Evolutionary conservation across 2,888 invertebrate genomes (phyloP), one percentile per base, ranked within the genome.

Genomic region (Andrena minutula): DNA sequence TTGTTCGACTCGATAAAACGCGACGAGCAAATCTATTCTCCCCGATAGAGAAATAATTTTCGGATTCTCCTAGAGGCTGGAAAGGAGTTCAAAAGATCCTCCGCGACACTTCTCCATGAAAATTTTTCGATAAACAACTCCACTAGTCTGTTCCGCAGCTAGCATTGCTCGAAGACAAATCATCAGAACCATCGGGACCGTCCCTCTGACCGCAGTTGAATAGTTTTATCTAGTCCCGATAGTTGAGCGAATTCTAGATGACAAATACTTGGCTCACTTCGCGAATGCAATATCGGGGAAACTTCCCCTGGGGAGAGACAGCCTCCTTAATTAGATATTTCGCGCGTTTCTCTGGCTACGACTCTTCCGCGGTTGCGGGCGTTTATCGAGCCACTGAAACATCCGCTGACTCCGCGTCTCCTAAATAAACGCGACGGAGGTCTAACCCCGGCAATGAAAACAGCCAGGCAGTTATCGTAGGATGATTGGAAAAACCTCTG

Each of bases 191-290:
- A 12, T 12, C 6, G 26, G n/a, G 56, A 32, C 47, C 5, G 20
- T 1, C 68, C 8, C 49, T 23, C 12, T 1, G 32, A 30, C 23
- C 60, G 10, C n/a, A 20, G 49, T 53, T 66, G 60, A 75, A 74
- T 78, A 78, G 75, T 78, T 78, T 72, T 35, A 76, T 73, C 64
- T 16, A 23, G 3, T 56, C 16, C 20, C 74, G 65, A 77, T 73
- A 73, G 74, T 65, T 32, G 8, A 12, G 49, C 12, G 28, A 8
- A 51, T n/a, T 16, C 12, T 16, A 2, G 4, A 1, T 20, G 58
- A 64, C 64, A 68, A 74, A 78, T 78, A 63, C 75, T 58, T 75
- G 30, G 35, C 47, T 60, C 35, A 6, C 28, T 53, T 53, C 47
- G 35, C 35, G 35, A 28, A 51, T 32, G 73, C 28, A 23, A 75